Evolutionary conservation across 2,888 invertebrate species (phyloP).

Genomic region (Galerucella calmariensis): DNA sequence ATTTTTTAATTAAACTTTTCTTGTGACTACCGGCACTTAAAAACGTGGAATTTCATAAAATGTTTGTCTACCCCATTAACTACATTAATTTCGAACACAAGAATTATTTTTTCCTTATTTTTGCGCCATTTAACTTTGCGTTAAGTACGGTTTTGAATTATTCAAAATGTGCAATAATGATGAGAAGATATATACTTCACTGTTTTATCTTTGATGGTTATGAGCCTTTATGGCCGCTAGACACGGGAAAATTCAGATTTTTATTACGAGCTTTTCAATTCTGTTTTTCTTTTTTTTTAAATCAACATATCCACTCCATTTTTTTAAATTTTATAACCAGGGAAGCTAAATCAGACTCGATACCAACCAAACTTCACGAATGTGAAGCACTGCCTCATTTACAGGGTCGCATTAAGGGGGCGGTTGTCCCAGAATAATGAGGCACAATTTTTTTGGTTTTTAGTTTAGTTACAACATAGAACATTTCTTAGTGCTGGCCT

Average conservation of each 20-base stretch:
- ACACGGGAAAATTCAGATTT: slow-evolving; percentile 43
- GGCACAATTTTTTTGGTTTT: too few species aligned
- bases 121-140: slow-evolving; percentile 56
- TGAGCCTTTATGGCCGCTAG: slow-evolving; percentile 50
- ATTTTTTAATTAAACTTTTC: slow-evolving; percentile 55
- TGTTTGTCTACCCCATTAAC: slow-evolving; percentile 57
- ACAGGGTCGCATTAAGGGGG: too few species aligned
- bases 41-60: slow-evolving; percentile 43
- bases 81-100: slow-evolving; percentile 51
- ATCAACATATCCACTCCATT: background rate
- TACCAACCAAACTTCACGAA: too few species aligned
- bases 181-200: slow-evolving; percentile 51
- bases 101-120: slow-evolving; percentile 53
- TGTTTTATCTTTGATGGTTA: slow-evolving; percentile 55
- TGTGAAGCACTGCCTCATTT: too few species aligned
- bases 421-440: too few species aligned
- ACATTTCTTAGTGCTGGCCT: too few species aligned
- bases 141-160: slow-evolving; percentile 52
- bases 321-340: background rate
- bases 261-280: slow-evolving; percentile 30
- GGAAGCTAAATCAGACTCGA: background rate
- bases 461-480: too few species aligned
- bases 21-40: slow-evolving; percentile 37
- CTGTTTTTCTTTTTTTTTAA: slow-evolving; percentile 43
- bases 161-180: slow-evolving; percentile 56